Conservation (phyloP, 2,797 vertebrate species). For the Ptychadena robeensis region DNA sequence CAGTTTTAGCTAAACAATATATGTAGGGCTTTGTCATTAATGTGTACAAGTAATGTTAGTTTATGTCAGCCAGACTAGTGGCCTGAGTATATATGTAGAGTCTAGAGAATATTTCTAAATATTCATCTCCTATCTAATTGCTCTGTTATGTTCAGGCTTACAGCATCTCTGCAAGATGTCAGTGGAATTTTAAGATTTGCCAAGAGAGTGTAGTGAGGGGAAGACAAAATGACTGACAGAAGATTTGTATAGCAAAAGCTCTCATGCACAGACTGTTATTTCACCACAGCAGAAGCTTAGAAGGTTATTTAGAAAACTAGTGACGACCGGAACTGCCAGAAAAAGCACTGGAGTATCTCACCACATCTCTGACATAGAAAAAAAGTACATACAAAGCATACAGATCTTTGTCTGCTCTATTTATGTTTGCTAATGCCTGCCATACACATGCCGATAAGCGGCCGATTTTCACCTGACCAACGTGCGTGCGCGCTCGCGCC, state of each 20-base stretch:
- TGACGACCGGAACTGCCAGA: background rate
- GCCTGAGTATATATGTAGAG: background rate
- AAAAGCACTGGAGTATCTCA: background rate
- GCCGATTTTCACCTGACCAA: too few species aligned
- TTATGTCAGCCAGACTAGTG: background rate
- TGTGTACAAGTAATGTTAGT: background rate
- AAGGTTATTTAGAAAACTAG: slow-evolving; percentile 8
- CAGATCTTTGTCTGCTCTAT: too few species aligned
- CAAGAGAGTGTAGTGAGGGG: background rate
- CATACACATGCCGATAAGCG: too few species aligned
- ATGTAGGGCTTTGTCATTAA: too few species aligned
- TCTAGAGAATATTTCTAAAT: background rate
- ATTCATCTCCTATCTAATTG: background rate
- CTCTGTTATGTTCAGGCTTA: background rate
- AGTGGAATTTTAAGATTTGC: slow-evolving; percentile 2
- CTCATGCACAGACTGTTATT: slow-evolving; percentile 20
- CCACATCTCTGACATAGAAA: background rate
- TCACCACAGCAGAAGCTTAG: background rate
- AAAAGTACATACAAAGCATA: background rate
- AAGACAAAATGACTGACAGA: slow-evolving; percentile 25
- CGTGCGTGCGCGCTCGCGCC: too few species aligned
- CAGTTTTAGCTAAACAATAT: too few species aligned
- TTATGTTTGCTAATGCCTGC: too few species aligned
- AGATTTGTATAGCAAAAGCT: slow-evolving; percentile 17
- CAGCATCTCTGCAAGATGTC: slow-evolving; percentile 11